These are phyloP conservation scores for Ophthalmolycus amberensis DNA, from an alignment of 2,113 vertebrate species.

Conservation along the genomic window DNA sequence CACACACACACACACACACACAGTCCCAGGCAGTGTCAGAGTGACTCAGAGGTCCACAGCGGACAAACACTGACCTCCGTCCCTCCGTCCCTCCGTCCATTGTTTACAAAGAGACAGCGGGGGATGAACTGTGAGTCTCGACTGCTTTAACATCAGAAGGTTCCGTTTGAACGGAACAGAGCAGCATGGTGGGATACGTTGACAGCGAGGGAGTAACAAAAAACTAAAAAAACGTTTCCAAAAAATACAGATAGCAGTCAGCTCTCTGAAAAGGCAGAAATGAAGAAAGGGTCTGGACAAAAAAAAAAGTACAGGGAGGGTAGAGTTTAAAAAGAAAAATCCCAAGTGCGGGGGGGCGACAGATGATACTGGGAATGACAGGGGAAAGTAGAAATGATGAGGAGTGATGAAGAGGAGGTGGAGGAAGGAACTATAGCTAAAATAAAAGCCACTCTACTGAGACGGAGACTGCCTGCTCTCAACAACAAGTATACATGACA, in stretches of 20 bases:
- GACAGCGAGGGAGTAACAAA: not conserved
- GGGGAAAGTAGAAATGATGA: not conserved
- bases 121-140: not conserved
- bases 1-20: not conserved
- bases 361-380: not conserved
- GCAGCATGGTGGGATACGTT: not conserved
- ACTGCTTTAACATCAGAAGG: not conserved
- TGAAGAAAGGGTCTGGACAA: not conserved
- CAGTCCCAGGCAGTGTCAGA: slow-evolving; percentile 45
- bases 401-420: not conserved
- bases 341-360: not conserved
- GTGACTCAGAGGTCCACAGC: slow-evolving; percentile 49
- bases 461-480: not conserved
- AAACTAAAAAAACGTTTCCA: slow-evolving; percentile 4
- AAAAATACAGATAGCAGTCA: slow-evolving; percentile 1
- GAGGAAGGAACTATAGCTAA: too few species aligned
- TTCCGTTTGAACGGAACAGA: not conserved
- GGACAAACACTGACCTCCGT: slow-evolving; percentile 45
- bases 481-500: not conserved
- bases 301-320: not conserved
- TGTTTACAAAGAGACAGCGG: slow-evolving; percentile 31
- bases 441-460: not conserved
- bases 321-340: not conserved
- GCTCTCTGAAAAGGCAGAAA: slow-evolving; percentile 9
- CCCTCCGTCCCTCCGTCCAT: slow-evolving; percentile 31